phyloP scores from a whole-genome alignment of 2,888 invertebrate species.

The Catotricha subobsoleta region DNA sequence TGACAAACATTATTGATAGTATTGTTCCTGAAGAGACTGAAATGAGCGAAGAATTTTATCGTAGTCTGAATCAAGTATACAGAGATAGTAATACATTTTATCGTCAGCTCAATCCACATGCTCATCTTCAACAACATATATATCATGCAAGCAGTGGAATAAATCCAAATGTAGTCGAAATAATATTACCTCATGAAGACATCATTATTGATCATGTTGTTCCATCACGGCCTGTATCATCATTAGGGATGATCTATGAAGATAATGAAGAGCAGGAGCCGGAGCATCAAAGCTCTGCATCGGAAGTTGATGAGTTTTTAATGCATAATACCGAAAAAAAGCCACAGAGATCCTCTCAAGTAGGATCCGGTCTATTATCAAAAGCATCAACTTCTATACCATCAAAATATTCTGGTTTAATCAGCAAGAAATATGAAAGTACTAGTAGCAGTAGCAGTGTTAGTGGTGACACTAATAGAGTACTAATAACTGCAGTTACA shows the following conservation, averaged over 20 bases:
- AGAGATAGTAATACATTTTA: no score
- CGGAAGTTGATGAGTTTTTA: constrained; percentile 27
- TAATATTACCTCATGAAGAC: constrained; percentile 9
- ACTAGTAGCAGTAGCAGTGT: not conserved
- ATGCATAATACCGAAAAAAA: constrained; percentile 25
- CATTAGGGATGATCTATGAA: constrained; percentile 75
- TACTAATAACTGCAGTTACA: no score
- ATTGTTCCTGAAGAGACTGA: constrained; percentile 24
- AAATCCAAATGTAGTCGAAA: constrained; percentile 19
- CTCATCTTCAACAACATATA: not conserved
- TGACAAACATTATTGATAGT: not conserved
- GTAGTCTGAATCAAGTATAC: constrained; percentile 73
- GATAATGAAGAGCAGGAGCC: constrained; percentile 47
- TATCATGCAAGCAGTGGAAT: constrained; percentile 29
- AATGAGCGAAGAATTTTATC: constrained; percentile 75
- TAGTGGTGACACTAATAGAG: no score
- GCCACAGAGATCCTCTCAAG: constrained; percentile 6
- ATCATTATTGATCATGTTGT: constrained; percentile 13
- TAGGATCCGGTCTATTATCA: not conserved
- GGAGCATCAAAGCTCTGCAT: constrained; percentile 27
- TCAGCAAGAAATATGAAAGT: not conserved
- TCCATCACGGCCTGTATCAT: constrained; percentile 46
- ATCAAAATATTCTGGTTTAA: not conserved
- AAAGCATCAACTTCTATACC: no score
- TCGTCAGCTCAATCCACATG: not conserved